phyloP scores from a whole-genome alignment of 2,888 invertebrate species.

The Cyaniris semiargus region DNA sequence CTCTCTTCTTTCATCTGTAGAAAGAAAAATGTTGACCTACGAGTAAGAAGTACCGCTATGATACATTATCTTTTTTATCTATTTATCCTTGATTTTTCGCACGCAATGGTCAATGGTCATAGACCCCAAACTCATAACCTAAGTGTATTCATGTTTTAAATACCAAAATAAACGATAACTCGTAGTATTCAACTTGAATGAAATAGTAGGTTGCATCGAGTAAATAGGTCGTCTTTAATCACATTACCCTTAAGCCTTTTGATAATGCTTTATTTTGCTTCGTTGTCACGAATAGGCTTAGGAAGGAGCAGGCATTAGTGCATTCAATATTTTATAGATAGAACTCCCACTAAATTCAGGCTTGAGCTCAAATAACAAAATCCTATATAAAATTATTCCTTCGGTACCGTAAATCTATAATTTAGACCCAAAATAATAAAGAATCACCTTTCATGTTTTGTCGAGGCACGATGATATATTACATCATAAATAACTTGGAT shows the following conservation, averaged over 20 bases:
- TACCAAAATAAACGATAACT: neutral
- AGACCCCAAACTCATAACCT: neutral
- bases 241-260: conserved; percentile 11
- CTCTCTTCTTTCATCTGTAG: neutral
- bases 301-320: neutral
- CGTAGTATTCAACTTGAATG: neutral
- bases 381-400: too few species aligned
- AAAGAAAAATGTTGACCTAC: neutral
- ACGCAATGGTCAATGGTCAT: neutral
- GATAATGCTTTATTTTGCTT: conserved; percentile 19
- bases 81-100: neutral
- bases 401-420: too few species aligned
- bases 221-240: conserved; percentile 3
- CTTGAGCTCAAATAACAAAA: too few species aligned
- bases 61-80: conserved; percentile 4
- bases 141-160: neutral
- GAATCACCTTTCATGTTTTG: neutral
- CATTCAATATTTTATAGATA: neutral
- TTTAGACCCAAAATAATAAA: too few species aligned
- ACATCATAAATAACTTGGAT: conserved; percentile 36
- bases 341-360: too few species aligned
- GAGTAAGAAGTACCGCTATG: conserved; percentile 5
- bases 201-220: neutral
- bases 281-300: conserved; percentile 10
- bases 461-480: neutral